These are phyloP conservation scores for Tetropium fuscum DNA, from an alignment of 2,888 invertebrate genomes.

Conservation along the genomic window DNA sequence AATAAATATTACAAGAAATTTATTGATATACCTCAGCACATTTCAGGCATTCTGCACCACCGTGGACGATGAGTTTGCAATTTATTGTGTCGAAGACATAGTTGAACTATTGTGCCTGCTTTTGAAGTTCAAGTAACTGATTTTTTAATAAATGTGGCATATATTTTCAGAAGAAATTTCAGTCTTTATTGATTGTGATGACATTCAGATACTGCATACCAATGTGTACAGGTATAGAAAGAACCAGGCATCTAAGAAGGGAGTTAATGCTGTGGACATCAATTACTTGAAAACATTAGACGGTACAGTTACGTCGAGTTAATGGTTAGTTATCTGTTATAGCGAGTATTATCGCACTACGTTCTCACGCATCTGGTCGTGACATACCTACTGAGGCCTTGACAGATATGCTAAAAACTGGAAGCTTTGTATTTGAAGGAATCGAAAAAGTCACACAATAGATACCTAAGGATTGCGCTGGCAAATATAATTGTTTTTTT, in stretches of 20 bases:
- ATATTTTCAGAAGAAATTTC: too few relatives aligned
- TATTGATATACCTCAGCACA: not conserved
- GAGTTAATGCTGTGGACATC: slow-evolving; percentile 31
- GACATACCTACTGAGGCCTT: slow-evolving; percentile 24
- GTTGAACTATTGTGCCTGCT: too few relatives aligned
- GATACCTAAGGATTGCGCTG: too few relatives aligned
- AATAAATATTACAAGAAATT: slow-evolving; percentile 12
- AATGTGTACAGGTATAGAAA: slow-evolving; percentile 25
- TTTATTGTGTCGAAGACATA: too few relatives aligned
- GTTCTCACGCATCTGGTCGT: slow-evolving; percentile 26
- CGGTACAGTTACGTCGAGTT: slow-evolving; percentile 32
- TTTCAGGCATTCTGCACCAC: not conserved
- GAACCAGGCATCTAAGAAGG: slow-evolving; percentile 15
- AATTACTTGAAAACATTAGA: slow-evolving; percentile 33
- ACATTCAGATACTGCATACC: slow-evolving; percentile 5
- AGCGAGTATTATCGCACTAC: slow-evolving; percentile 27
- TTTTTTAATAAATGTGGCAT: too few relatives aligned
- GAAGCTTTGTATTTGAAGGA: not conserved
- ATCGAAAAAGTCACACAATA: too few relatives aligned
- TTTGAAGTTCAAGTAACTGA: too few relatives aligned
- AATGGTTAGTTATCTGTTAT: slow-evolving; percentile 31
- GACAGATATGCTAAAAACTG: slow-evolving; percentile 4
- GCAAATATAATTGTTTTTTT: too few relatives aligned
- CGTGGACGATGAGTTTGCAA: not conserved
- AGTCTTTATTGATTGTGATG: not conserved